A percentile compares a stretch with the other conserved stretches of the same genome.
phyloP scores from a whole-genome alignment of 2,888 invertebrate species.

The Amiota communis region DNA sequence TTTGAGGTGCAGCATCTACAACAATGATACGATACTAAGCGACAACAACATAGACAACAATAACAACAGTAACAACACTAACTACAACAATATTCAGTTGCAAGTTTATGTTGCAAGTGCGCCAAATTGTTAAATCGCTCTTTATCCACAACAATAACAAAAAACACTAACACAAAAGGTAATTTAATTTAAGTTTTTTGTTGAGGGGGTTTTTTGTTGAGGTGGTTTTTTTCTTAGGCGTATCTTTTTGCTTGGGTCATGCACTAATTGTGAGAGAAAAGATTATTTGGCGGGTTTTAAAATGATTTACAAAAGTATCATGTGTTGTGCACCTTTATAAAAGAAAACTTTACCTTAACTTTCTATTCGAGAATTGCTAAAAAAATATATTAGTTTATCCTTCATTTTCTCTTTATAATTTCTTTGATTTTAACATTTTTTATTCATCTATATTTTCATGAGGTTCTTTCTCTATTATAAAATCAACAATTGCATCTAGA shows the following conservation, averaged over 20 bases:
- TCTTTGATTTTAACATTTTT: background rate
- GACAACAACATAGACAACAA: slow-evolving; percentile 12
- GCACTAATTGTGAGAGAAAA: slow-evolving; percentile 21
- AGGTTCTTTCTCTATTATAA: slow-evolving; percentile 18
- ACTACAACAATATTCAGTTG: slow-evolving; percentile 18
- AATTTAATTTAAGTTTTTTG: slow-evolving; percentile 15
- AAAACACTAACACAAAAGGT: slow-evolving; percentile 29
- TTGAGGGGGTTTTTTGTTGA: background rate
- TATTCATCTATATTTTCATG: background rate
- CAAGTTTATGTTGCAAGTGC: slow-evolving; percentile 24
- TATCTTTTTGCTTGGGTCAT: slow-evolving; percentile 17
- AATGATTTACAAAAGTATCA: background rate
- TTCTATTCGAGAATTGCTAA: background rate
- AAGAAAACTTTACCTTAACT: background rate
- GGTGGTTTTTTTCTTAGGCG: background rate
- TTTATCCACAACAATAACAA: background rate
- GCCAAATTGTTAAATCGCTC: slow-evolving; percentile 13
- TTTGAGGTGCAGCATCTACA: slow-evolving; percentile 20
- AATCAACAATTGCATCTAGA: slow-evolving; percentile 35
- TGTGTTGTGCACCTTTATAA: background rate
- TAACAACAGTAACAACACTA: background rate
- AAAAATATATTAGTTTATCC: too few species aligned
- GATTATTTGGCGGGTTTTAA: background rate
- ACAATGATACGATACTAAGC: background rate
- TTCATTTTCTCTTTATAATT: background rate